Conservation (phyloP, 2,797 vertebrate species). For the Chaunax sp. region DNA sequence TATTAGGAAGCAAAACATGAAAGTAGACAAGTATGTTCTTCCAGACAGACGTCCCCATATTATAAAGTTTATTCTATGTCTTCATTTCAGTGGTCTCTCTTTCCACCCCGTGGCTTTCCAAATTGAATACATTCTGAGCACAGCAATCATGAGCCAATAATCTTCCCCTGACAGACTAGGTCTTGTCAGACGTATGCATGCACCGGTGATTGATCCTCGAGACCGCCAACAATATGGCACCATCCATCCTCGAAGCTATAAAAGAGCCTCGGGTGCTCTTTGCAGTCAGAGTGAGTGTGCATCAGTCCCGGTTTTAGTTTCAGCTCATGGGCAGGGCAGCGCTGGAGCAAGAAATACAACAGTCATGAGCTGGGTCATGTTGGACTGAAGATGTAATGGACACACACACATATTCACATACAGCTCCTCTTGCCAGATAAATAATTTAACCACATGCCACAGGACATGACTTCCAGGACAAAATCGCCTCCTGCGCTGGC, state of each 20-base stretch:
- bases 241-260: constrained; percentile 23
- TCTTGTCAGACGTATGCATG: constrained; percentile 32
- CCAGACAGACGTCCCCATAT: neutral
- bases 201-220: constrained; percentile 7
- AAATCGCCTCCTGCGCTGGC: neutral
- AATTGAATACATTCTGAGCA: constrained; percentile 10
- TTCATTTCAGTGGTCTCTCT: neutral
- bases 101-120: neutral
- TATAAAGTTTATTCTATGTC: neutral
- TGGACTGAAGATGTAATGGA: neutral
- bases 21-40: neutral
- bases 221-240: neutral
- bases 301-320: constrained; percentile 14
- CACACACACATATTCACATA: neutral
- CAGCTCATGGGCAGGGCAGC: constrained; percentile 4
- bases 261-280: neutral
- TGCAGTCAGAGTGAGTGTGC: neutral
- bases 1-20: neutral
- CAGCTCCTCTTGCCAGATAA: neutral
- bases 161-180: constrained; percentile 19
- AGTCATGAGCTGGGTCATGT: constrained; percentile 6
- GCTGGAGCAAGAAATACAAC: neutral
- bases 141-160: constrained; percentile 22
- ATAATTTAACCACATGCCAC: constrained; percentile 10
- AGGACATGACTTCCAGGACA: neutral